Evolutionary conservation across 1,140 invertebrate species (phyloP), one percentile per base, ranked within the genome.

Genomic region (Theocolax elegans): DNA sequence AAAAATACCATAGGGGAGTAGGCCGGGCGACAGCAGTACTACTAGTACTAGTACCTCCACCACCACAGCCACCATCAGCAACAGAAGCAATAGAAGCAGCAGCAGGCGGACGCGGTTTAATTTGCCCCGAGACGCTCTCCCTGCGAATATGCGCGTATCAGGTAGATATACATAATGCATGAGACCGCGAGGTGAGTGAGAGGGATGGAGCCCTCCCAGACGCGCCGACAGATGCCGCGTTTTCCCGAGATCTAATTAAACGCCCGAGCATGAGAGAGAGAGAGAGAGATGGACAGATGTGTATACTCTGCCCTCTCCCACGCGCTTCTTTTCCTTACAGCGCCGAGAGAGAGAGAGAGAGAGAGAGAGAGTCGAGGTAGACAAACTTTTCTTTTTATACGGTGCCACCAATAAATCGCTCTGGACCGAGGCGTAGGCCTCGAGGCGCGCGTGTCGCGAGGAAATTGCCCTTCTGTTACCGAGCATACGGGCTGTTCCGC

Each of bases 161-260:
- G n/a, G 17, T 56, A 27, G 38, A 46, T 48, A 59, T 67, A 67
- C 54, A 67, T 67, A 49, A 67, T 67, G 65, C 23, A 67, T 49
- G 65, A 67, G 65, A 56, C 25, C 13, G 15, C 0, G 59, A 31
- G n/a, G n/a, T n/a, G 42, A n/a, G n/a, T n/a, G 44, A 46, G 44
- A n/a, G n/a, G 17, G 44, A 7, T 38, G 35, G 12, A 21, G 56
- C 38, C 56, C 56, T 59, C 35, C 56, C 35, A 25, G 29, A 25
- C 19, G 13, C n/a, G 25, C 17, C 31, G 56, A 60, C 66, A 68
- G 56, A 68, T 60, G 66, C 66, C 31, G 64, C 29, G 17, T 3
- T 67, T 59, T 40, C 29, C 46, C 44, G 56, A 68, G 66, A 68
- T 60, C 56, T 67, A 67, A 67, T 67, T 67, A 67, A 67, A 67